Base-by-base conservation (phyloP, 2,113 vertebrate genomes). In the Charina bottae region DNA sequence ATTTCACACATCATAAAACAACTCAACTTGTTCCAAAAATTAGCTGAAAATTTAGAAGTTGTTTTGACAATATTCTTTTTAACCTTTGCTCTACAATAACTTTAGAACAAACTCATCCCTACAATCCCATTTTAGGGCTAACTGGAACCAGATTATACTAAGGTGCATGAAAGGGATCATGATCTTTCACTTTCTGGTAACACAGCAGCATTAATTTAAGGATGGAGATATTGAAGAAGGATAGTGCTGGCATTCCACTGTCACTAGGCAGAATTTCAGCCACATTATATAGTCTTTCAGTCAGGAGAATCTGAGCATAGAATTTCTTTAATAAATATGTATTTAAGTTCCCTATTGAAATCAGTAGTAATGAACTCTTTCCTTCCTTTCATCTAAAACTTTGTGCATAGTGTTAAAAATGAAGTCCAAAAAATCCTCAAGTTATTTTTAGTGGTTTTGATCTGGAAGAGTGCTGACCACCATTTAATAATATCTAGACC, bases 81-180 rank as follows among this genome's bases (percentile, higher is more conserved):
- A 91, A 92, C 95, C 92, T 92, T 85, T 92, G 78, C 94, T 62
- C 1, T 64, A 59, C 92, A 93, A 89, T 89, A 23, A n/a, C 23
- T 89, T 94, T 90, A 42, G 42, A 33, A 62, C 1, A 60, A 2
- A 60, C 12, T 54, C 49, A 28, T 85, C 49, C 42, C 83, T 53
- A 85, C 46, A 12, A 28, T 54, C 46, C 83, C 26, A 85, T 85
- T 85, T 85, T 15, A 85, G 49, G 53, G 49, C 11, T 85, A 53
- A 28, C 21, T 17, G 46, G 28, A 85, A 9, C 33, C 56, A 59
- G 84, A 86, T 86, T n/a, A 86, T 55, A n/a, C 10, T 84, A 7
- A 54, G 49, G n/a, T 87, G 19, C 17, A 56, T 13, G 13, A 64
- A 26, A 64, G 60, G 1, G 85, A 33, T 56, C 53, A 7, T 10